Evolutionary conservation across 2,113 vertebrate genomes (phyloP), one percentile per base, ranked within the genome.

Genomic region (Indicator indicator): DNA sequence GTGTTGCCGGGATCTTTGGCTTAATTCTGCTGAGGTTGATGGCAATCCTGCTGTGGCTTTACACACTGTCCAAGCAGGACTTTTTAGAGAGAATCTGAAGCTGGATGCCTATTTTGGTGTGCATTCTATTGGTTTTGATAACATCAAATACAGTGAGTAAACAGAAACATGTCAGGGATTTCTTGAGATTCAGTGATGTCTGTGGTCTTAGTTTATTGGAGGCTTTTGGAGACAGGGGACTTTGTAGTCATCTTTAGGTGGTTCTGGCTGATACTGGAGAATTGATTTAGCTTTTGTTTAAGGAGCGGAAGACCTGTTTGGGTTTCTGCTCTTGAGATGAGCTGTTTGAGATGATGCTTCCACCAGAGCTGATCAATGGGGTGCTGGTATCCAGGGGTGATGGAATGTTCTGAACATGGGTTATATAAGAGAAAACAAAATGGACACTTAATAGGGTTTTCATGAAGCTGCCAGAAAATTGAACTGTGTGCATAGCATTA

Each of bases 291-390:
- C 3, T 6, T 32, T 11, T 52, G 10, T 63, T 72, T 59, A 33
- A 46, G 32, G 26, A 55, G 18, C 0, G 36, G 63, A 33, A 40
- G 23, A 65, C 8, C 21, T 36, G 5, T 30, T 76, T 32, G n/a
- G 12, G 4, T 69, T 84, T 72, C 46, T 38, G 5, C 23, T 76
- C 1, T 14, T 60, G 38, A 40, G 18, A 55, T 26, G 15, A 24
- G 14, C 15, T 50, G 0, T 60, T 76, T 55, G 73, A 44, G 36
- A 6, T 8, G 28, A 8, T 12, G 18, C 19, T 55, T 79, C 27
- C 13, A 6, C 36, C 20, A 4, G 0, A 0, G 54, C 16, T 18
- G 5, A 12, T 54, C 28, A 36, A 68, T 0, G 0, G 6, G 38
- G 14, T 42, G n/a, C 48, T 60, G 42, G 48, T 72, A 2, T n/a